Conservation (phyloP, 2,888 invertebrate genomes). For the Toxonevra muliebris region DNA sequence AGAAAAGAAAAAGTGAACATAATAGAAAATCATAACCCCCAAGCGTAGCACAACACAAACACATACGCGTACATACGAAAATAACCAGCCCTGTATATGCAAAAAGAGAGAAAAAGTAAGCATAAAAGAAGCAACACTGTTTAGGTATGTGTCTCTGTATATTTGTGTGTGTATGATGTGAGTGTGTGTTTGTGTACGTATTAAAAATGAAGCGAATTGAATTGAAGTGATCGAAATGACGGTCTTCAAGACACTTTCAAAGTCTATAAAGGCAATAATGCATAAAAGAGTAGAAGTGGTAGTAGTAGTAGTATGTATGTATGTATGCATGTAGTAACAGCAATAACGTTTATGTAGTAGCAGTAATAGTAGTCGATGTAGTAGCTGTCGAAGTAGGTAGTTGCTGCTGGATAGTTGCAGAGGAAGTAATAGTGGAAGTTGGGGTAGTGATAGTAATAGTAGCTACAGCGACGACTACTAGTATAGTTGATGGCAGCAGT, state of each 20-base stretch:
- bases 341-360: not conserved
- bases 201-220: not conserved
- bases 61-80: not conserved
- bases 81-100: not conserved
- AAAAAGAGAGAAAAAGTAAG: not conserved
- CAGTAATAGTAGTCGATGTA: not conserved
- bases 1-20: too few species aligned
- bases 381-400: not conserved
- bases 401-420: too few species aligned
- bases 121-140: not conserved
- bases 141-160: not conserved
- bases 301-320: not conserved
- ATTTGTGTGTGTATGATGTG: not conserved
- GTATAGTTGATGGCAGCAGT: too few species aligned
- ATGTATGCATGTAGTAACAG: not conserved
- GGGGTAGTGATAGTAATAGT: too few species aligned
- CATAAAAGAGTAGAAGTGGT: not conserved
- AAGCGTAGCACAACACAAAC: not conserved
- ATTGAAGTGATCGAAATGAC: too few species aligned
- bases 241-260: not conserved
- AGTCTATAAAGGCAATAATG: not conserved
- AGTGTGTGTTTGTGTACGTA: not conserved
- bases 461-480: too few species aligned
- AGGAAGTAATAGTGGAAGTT: too few species aligned
- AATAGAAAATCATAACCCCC: too few species aligned